phyloP scores from a whole-genome alignment of 2,113 vertebrate species.

The Thunnus maccoyii region DNA sequence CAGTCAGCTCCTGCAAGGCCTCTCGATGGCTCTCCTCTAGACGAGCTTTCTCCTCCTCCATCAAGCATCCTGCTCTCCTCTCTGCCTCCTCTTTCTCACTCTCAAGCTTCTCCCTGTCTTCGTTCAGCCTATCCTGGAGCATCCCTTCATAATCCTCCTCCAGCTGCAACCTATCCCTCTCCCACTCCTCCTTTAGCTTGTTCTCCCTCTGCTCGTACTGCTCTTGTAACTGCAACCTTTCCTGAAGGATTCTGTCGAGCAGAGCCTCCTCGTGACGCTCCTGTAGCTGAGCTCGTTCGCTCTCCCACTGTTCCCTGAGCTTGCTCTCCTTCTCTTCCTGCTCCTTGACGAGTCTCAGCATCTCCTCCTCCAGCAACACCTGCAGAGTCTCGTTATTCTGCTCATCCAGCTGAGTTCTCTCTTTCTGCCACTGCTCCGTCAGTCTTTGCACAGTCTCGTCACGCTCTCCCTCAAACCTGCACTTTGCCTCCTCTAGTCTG shows the following conservation, averaged over 20 bases:
- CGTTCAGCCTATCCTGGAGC: conserved; percentile 80
- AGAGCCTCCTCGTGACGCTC: conserved; percentile 76
- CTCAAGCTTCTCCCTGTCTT: conserved; percentile 72
- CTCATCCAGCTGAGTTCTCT: conserved; percentile 80
- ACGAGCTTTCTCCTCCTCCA: conserved; percentile 79
- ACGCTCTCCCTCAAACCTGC: conserved; percentile 69
- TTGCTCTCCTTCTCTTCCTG: conserved; percentile 80
- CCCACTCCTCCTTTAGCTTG: conserved; percentile 78
- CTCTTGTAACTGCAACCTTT: conserved; percentile 52
- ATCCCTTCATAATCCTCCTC: conserved; percentile 81
- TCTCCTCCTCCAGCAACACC: conserved; percentile 78
- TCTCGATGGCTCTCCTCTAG: conserved; percentile 77
- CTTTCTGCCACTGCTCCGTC: conserved; percentile 80
- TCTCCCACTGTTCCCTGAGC: conserved; percentile 80
- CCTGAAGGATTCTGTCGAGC: conserved; percentile 71
- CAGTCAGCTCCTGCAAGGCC: conserved; percentile 78
- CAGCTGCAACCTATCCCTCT: conserved; percentile 80
- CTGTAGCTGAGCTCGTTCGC: conserved; percentile 74
- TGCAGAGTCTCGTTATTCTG: conserved; percentile 81
- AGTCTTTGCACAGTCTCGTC: conserved; percentile 70
- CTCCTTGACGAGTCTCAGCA: conserved; percentile 68
- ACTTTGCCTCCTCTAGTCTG: conserved; percentile 75
- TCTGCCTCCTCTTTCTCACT: conserved; percentile 73
- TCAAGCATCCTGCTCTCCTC: conserved; percentile 56
- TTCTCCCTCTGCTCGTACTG: conserved; percentile 77